Evolutionary conservation across 1,140 invertebrate species (phyloP), one percentile per base, ranked within the genome.

Genomic region (Calycopis cecrops): DNA sequence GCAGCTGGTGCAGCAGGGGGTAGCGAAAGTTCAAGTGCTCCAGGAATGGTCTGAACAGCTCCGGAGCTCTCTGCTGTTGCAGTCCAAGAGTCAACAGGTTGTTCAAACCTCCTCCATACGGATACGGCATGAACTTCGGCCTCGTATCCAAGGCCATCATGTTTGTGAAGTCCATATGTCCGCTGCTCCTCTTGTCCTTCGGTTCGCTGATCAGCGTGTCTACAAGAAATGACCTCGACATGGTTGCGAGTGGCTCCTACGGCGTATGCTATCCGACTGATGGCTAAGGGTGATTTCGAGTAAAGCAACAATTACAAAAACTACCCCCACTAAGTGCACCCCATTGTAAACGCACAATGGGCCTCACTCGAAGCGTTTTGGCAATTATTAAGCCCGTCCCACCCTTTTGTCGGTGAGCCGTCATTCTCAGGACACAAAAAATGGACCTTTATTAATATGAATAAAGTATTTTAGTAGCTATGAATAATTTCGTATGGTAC

Each of bases 141-240:
- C 88, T 67, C 55, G 84, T 70, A 21, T 85, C 79, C 33, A 84
- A 53, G 72, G 59, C 73, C 87, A 74, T 63, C 69, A 37, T 73
- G 55, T 60, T 85, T 63, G 48, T 28, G 21, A 28, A 28, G 21
- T 28, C 6, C 21, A 28, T 28, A 6, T 28, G 21, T 2, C 6
- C 21, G 84, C 79, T 10, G 71, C 47, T 88, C 74, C 37, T 79
- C 35, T 87, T 88, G 57, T 90, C 88, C 70, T 90, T 89, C 10
- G 82, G 76, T 33, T 88, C 90, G 77, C 92, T 92, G 55, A 94
- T 93, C 33, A 94, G 73, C 11, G 93, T 93, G 67, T 94, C 93
- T 69, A 94, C 92, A 44, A 93, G 75, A 69, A 94, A 94, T 52
- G 92, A 94, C 55, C 92, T 90, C 53, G 93, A 94, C 93, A 94